Conservation (phyloP, 2,797 vertebrate genomes). For the Apodemus agrarius region DNA sequence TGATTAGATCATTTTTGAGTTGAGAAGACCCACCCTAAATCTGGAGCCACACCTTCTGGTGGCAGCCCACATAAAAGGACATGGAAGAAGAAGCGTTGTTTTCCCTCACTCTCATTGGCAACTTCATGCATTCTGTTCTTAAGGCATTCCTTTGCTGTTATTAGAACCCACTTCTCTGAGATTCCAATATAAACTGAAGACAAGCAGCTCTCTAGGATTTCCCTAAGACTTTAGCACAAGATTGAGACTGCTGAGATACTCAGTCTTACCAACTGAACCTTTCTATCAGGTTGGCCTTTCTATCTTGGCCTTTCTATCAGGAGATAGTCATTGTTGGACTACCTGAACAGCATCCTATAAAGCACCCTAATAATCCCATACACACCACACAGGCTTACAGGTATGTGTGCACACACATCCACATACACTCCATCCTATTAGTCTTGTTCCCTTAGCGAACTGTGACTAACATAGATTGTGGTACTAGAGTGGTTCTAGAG, state of each 20-base stretch:
- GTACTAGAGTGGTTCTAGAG: neutral
- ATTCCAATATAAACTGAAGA: neutral
- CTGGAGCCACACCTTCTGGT: neutral
- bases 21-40: neutral
- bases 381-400: neutral
- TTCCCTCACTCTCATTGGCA: neutral
- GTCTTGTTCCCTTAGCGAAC: neutral
- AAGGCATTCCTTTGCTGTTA: neutral
- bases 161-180: neutral
- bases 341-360: neutral
- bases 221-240: neutral
- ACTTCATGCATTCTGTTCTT: neutral
- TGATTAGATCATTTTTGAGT: neutral
- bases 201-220: neutral
- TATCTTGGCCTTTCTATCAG: neutral
- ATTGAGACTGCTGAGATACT: neutral
- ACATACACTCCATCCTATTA: neutral
- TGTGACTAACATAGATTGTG: neutral
- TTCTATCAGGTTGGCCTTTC: neutral
- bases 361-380: neutral
- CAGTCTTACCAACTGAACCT: neutral
- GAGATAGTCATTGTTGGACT: neutral
- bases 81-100: neutral
- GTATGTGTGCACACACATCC: neutral
- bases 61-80: neutral